Conservation (phyloP, 1,140 invertebrate species). For the Drosophila arawakana region DNA sequence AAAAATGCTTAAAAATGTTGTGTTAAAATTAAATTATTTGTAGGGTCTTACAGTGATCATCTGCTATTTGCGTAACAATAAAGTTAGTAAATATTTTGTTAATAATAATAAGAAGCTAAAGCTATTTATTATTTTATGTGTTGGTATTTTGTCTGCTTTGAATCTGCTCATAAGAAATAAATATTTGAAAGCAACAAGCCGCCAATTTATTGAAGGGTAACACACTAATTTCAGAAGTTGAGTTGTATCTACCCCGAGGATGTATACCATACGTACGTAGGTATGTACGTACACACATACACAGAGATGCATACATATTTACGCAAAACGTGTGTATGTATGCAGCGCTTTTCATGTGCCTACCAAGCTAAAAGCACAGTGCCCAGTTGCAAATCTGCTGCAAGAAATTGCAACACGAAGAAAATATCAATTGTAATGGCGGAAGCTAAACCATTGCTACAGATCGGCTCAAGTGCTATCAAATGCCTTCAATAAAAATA, state of each 20-base stretch:
- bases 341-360: conserved; percentile 46
- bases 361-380: conserved; percentile 19
- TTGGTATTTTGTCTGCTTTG: conserved; percentile 59
- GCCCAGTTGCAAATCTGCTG: conserved; percentile 63
- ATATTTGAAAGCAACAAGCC: conserved; percentile 79
- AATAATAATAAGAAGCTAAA: conserved; percentile 8
- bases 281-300: conserved; percentile 12
- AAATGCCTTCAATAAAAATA: neutral
- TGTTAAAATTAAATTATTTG: too few relatives aligned
- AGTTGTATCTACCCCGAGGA: conserved; percentile 76
- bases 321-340: conserved; percentile 10
- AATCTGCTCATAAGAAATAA: conserved; percentile 73
- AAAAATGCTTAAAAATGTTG: too few relatives aligned
- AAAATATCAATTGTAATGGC: neutral
- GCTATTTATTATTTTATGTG: conserved; percentile 36
- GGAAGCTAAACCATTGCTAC: neutral
- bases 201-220: conserved; percentile 79
- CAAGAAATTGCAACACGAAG: neutral
- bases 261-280: conserved; percentile 44
- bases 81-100: conserved; percentile 14
- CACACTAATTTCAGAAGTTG: conserved; percentile 78
- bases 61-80: neutral
- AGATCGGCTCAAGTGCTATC: neutral
- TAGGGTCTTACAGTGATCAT: neutral
- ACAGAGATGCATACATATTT: conserved; percentile 20